These are phyloP conservation scores for Micrastur ruficollis DNA, from an alignment of 2,797 vertebrate species.

Conservation along the genomic window DNA sequence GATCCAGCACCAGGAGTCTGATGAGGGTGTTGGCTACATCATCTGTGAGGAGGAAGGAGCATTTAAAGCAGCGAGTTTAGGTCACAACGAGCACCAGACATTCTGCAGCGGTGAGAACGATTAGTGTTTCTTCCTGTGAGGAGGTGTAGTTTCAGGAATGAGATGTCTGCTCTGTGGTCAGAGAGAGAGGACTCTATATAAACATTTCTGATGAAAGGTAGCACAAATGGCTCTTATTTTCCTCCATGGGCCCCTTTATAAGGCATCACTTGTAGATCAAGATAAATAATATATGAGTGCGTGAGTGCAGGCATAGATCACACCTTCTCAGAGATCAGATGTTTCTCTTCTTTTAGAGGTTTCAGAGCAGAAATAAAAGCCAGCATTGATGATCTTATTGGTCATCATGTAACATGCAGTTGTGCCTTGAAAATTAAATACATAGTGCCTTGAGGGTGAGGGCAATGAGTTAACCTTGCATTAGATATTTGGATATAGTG, in stretches of 20 bases:
- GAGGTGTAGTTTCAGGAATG: slow-evolving; percentile 31
- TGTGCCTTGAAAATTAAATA: slow-evolving; percentile 28
- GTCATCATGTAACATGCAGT: background rate
- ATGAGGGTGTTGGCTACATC: background rate
- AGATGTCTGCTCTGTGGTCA: slow-evolving; percentile 26
- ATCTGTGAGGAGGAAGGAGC: background rate
- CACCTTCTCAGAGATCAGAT: slow-evolving; percentile 38
- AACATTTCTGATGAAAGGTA: slow-evolving; percentile 41
- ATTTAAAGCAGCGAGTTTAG: background rate
- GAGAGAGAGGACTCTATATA: background rate
- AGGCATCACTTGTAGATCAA: slow-evolving; percentile 23
- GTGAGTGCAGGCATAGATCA: slow-evolving; percentile 38
- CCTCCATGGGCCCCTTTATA: background rate
- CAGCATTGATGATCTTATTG: background rate
- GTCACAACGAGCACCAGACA: background rate
- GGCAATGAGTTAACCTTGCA: background rate
- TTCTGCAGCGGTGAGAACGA: background rate
- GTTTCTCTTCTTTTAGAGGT: slow-evolving; percentile 22
- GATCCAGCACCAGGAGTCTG: background rate
- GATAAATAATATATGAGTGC: slow-evolving; percentile 56
- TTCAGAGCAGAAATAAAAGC: slow-evolving; percentile 15
- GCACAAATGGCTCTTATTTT: slow-evolving; percentile 48
- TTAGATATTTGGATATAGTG: background rate
- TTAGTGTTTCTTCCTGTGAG: slow-evolving; percentile 24
- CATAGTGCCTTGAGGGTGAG: background rate